Conservation (phyloP, 92 coral and sea anemone species). For the Porites divaricata region DNA sequence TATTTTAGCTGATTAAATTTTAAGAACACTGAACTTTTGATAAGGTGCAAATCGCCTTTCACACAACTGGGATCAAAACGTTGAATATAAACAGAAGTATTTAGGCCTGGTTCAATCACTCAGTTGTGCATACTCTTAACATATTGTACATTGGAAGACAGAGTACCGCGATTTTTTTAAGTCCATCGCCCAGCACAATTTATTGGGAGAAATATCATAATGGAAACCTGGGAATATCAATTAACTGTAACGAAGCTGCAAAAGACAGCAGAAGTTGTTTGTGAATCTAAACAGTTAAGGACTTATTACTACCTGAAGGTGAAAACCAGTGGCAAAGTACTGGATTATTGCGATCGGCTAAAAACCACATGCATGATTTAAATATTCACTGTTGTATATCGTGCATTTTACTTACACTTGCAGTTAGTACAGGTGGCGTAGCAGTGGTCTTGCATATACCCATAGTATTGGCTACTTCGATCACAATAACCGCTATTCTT, state of each 20-base stretch:
- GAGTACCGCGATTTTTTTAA: neutral
- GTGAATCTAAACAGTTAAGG: neutral
- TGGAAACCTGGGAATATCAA: neutral
- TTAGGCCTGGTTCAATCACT: neutral
- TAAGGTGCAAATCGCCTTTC: neutral
- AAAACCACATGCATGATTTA: too few species aligned
- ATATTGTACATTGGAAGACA: neutral
- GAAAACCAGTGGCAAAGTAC: neutral
- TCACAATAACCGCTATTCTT: neutral
- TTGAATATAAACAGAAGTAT: neutral
- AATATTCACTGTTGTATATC: neutral
- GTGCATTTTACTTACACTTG: constrained; percentile 1
- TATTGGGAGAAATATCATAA: neutral
- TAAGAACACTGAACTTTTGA: neutral
- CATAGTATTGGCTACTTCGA: neutral
- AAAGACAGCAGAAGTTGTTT: neutral
- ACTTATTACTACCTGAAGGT: neutral
- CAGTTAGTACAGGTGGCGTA: neutral
- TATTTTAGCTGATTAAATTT: neutral
- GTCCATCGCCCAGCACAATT: neutral
- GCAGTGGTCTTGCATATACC: neutral
- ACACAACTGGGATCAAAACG: neutral
- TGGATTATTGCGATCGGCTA: neutral
- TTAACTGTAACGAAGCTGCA: neutral
- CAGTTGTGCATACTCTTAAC: neutral